A percentile compares a stretch with the other conserved stretches of the same genome.
These are phyloP conservation scores for Barnardius zonarius DNA, from an alignment of 2,113 vertebrate genomes.

Conservation along the genomic window DNA sequence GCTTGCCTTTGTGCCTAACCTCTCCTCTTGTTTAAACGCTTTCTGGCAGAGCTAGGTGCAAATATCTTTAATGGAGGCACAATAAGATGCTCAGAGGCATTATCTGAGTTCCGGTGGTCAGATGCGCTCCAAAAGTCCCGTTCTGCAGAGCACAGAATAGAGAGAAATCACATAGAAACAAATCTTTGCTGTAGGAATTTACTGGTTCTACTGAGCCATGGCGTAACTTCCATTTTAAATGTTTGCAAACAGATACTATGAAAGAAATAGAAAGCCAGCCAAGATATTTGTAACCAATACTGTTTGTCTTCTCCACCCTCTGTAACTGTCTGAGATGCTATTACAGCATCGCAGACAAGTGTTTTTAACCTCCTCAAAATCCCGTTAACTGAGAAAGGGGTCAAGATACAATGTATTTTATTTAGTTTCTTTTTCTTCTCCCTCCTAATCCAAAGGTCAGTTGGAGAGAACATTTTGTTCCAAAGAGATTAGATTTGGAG, in stretches of 20 bases:
- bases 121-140: neutral
- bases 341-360: neutral
- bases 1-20: rapidly evolving
- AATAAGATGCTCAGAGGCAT: neutral
- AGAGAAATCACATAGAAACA: rapidly evolving
- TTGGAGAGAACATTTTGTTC: neutral
- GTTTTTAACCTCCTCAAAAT: neutral
- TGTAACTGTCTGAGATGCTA: neutral
- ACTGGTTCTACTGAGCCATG: neutral
- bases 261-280: neutral
- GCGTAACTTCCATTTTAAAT: neutral
- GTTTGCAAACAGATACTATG: neutral
- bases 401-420: neutral
- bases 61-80: rapidly evolving
- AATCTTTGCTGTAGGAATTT: neutral
- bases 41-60: neutral
- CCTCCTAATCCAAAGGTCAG: neutral
- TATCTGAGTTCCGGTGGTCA: too few relatives aligned
- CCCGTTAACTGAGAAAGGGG: neutral
- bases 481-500: neutral
- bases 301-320: neutral
- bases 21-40: rapidly evolving
- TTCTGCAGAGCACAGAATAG: neutral
- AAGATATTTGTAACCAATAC: neutral
- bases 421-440: neutral